A percentile compares a stretch with the other conserved stretches of the same genome.
Evolutionary conservation across 2,888 invertebrate genomes (phyloP).

Genomic region (Hypena proboscidalis): DNA sequence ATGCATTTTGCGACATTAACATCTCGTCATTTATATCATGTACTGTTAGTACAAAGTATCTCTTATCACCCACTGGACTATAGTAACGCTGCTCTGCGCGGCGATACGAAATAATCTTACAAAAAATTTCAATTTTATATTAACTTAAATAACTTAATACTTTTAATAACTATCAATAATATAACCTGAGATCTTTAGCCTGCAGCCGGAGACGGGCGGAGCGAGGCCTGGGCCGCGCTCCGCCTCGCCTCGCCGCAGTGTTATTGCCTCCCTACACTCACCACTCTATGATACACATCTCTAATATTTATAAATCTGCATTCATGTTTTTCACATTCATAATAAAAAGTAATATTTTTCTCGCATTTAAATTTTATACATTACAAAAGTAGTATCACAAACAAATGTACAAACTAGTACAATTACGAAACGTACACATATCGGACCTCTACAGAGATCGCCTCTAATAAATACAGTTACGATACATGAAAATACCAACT

Average conservation of each 20-base stretch:
- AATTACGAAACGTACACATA: constrained; percentile 81
- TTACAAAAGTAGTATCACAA: constrained; percentile 86
- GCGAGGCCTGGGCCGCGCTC: constrained; percentile 42
- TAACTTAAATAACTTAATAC: constrained; percentile 86
- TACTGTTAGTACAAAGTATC: constrained; percentile 65
- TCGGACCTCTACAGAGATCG: constrained; percentile 61
- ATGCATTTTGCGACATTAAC: constrained; percentile 69
- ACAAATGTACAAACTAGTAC: constrained; percentile 85
- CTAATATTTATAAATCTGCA: constrained; percentile 68
- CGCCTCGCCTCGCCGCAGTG: constrained; percentile 40
- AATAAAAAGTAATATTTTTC: constrained; percentile 77
- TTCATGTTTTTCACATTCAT: constrained; percentile 74
- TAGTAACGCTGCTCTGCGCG: constrained; percentile 58
- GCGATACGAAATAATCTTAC: constrained; percentile 79
- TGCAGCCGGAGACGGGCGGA: constrained; percentile 58
- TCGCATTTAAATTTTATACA: constrained; percentile 80
- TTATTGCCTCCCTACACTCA: constrained; percentile 62
- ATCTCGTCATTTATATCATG: constrained; percentile 55
- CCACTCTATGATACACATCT: constrained; percentile 61
- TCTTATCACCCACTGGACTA: constrained; percentile 68
- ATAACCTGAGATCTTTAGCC: constrained; percentile 82
- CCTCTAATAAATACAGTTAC: constrained; percentile 81
- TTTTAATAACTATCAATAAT: constrained; percentile 83
- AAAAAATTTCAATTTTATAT: constrained; percentile 82
- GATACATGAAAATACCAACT: constrained; percentile 78